Evolutionary conservation across 2,888 invertebrate genomes (phyloP).

Genomic region (Timandra comae): DNA sequence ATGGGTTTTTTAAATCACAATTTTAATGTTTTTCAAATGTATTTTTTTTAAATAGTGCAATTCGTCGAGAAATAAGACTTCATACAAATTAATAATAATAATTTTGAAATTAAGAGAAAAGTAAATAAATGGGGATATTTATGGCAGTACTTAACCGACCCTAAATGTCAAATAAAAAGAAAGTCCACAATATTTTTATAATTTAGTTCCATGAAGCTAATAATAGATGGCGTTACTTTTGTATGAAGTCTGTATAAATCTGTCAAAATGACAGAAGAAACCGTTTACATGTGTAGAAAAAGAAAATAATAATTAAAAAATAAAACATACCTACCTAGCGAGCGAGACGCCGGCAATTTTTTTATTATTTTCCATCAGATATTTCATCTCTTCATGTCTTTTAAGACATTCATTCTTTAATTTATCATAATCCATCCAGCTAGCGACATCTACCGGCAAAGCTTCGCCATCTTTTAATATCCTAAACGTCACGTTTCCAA

Average conservation of each 20-base stretch:
- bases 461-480: conserved; percentile 63
- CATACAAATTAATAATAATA: no score
- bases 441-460: conserved; percentile 67
- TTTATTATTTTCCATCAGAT: conserved; percentile 53
- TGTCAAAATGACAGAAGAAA: no score
- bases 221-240: no score
- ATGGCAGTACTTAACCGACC: no score
- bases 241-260: conserved; percentile 1
- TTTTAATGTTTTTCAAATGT: no score
- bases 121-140: no score
- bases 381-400: conserved; percentile 55
- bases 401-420: conserved; percentile 75
- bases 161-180: conserved; percentile 6
- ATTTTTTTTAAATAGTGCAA: no score
- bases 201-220: no score
- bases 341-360: conserved; percentile 43
- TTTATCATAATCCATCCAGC: conserved; percentile 77
- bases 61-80: no score
- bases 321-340: conserved; percentile 48
- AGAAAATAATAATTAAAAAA: conserved; percentile 12
- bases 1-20: no score
- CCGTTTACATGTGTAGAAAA: conserved; percentile 1
- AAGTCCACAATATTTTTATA: conserved; percentile 5
- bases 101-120: no score
- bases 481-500: conserved; percentile 74